Base-by-base conservation (phyloP, 2,888 invertebrate genomes). In the Kuschelorhynchus macadamiae region DNA sequence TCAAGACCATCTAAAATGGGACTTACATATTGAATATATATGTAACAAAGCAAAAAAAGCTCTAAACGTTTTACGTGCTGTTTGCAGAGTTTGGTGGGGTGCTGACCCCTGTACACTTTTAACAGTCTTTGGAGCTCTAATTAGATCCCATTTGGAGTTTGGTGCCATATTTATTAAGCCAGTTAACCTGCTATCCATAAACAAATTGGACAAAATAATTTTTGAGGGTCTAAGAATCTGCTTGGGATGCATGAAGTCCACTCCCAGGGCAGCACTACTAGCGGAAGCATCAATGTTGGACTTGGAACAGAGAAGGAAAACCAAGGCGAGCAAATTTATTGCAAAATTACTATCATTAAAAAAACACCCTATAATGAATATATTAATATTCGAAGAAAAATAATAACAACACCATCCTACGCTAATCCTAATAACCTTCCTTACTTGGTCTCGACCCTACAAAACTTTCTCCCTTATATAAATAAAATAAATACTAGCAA, bases 21-120 rank as follows among this genome's bases (percentile, higher is more conserved):
- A 33, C 7, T 8, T n/a, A 5, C 61, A 61, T 14, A 30, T 61
- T 0, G 32, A n/a, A n/a, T n/a, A n/a, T n/a, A n/a, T n/a, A n/a
- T n/a, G n/a, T n/a, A 50, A 50, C 21, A 61, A 42, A 52, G 49
- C 50, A 1, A 20, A 8, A 12, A 25, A 30, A 17, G 55, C 33
- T 2, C 5, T 47, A 0, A 63, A 63, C 18, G 12, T 63, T 1
- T 9, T 63, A 3, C 55, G 36, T 21, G 18, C 17, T 2, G 21
- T 63, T 12, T 7, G 42, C 11, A 49, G 65, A 39, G 49, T 57
- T 4, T 65, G 65, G 65, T 65, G 65, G 65, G 57, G 65, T 1
- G 57, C 57, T 4, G 57, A 65, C 16, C 57, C 57, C 0, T n/a
- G 47, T 11, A 41, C 41, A 1, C n/a, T 57, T 50, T 12, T n/a